These are phyloP conservation scores for Mesorhabditis spiculigera DNA, from an alignment of 2,888 invertebrate genomes.

Conservation along the genomic window DNA sequence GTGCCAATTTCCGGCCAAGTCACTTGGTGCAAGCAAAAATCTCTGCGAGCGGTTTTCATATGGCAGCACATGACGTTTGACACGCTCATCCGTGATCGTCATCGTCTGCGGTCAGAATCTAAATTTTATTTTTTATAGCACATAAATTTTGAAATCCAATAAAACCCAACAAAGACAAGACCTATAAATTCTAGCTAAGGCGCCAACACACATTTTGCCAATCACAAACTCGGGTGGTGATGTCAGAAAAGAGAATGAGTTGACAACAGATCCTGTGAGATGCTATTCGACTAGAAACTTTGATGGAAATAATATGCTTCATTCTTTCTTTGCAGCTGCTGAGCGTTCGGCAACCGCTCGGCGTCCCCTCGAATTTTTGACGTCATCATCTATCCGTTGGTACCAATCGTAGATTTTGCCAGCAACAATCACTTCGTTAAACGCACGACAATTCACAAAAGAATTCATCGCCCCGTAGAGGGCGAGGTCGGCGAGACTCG, in stretches of 20 bases:
- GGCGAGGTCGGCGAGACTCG: constrained; percentile 82
- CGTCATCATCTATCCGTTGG: constrained; percentile 33
- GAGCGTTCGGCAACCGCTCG: background rate
- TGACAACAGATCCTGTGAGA: too few species aligned
- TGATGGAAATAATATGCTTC: too few species aligned
- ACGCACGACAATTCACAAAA: constrained; percentile 50
- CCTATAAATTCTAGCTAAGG: too few species aligned
- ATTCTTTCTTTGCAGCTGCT: too few species aligned
- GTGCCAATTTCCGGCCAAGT: background rate
- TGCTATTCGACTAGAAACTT: too few species aligned
- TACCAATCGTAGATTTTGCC: constrained; percentile 46
- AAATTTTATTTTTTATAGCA: too few species aligned
- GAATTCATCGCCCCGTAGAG: constrained; percentile 55
- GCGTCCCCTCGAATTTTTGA: constrained; percentile 33
- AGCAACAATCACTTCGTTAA: constrained; percentile 46
- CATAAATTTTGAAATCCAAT: too few species aligned
- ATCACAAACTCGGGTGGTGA: too few species aligned
- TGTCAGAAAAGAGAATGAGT: too few species aligned
- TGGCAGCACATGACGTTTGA: background rate
- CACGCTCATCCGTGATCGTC: background rate
- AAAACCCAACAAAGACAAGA: too few species aligned
- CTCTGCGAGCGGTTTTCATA: background rate
- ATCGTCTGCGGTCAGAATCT: background rate
- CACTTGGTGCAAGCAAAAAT: background rate
- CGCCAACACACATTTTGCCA: too few species aligned